Conservation (phyloP, 2,888 invertebrate genomes). For the Macrosoma leucophasiata region DNA sequence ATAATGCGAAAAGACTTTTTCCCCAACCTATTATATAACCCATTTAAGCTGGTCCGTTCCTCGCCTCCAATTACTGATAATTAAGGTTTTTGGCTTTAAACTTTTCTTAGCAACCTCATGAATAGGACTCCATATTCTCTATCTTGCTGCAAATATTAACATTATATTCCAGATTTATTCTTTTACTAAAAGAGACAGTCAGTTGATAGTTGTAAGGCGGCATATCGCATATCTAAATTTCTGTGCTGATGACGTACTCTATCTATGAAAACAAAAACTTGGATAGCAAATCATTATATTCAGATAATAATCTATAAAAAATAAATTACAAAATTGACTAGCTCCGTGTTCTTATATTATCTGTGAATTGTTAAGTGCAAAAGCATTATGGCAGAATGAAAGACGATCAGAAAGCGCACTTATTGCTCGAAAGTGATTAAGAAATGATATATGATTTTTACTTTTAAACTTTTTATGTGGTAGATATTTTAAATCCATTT, state of each 20-base stretch:
- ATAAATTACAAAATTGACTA: constrained; percentile 11
- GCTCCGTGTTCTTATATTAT: too few species aligned
- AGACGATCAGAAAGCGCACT: constrained; percentile 1
- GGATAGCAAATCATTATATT: constrained; percentile 43
- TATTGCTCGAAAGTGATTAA: neutral
- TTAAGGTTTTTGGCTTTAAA: too few species aligned
- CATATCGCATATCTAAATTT: constrained; percentile 39
- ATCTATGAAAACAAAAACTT: constrained; percentile 45
- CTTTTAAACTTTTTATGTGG: constrained; percentile 30
- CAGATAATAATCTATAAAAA: constrained; percentile 32
- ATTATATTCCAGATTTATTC: too few species aligned
- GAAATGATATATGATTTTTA: neutral
- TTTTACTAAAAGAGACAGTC: constrained; percentile 38
- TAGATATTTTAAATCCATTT: constrained; percentile 14
- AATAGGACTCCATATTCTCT: too few species aligned
- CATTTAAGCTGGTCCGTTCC: too few species aligned
- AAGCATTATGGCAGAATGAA: constrained; percentile 12
- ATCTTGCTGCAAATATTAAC: too few species aligned
- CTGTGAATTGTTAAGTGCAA: constrained; percentile 13
- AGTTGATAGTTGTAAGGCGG: constrained; percentile 45
- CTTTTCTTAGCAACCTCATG: too few species aligned
- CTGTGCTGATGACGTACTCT: constrained; percentile 43
- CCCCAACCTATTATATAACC: too few species aligned
- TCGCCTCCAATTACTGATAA: too few species aligned
- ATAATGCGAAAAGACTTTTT: too few species aligned